Evolutionary conservation across 2,113 vertebrate genomes (phyloP), one percentile per base, ranked within the genome.

Genomic region (Proterorhinus semilunaris): DNA sequence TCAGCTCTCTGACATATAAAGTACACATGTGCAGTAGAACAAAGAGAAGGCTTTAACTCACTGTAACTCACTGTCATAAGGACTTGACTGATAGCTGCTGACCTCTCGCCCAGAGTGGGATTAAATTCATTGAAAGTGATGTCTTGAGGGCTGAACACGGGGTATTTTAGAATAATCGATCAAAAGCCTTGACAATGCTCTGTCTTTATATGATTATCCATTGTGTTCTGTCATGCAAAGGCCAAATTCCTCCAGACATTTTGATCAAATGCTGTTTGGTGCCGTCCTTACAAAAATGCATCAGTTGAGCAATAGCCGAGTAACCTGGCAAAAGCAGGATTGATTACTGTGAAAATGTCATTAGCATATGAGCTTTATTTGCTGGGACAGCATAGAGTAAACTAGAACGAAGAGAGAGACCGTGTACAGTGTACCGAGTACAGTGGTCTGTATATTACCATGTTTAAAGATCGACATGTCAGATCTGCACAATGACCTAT

Each of bases 1-100:
- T 27, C 10, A 42, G 0, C 27, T 55, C 10, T 12, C 27, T 42
- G 55, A 58, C 27, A 12, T 13, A 42, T 58, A 6, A 42, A 36
- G 21, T 57, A 57, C 54, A 57, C 36, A 42, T 58, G 55, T 58
- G 55, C 55, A 36, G 36, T 8, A 58, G 55, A 58, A 58, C 55
- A 58, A 58, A 58, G 55, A 42, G 54, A 57, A 57, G 10, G 9
- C 55, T 42, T 42, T 7, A 55, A 55, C 54, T 55, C 54, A 58
- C 27, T 58, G 46, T 47, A 7, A 6, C 15, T 42, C 42, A 42
- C 55, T 58, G 27, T 58, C 55, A 42, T 11, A 42, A 42, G 11
- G 5, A 36, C 27, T 36, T 58, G 55, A 42, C 12, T 8, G 55
- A 58, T 9, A 8, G 21, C 27, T 42, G 55, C 55, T 58, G 55